These are phyloP conservation scores for Indicator maculatus DNA, from an alignment of 2,113 vertebrate genomes.

Conservation along the genomic window DNA sequence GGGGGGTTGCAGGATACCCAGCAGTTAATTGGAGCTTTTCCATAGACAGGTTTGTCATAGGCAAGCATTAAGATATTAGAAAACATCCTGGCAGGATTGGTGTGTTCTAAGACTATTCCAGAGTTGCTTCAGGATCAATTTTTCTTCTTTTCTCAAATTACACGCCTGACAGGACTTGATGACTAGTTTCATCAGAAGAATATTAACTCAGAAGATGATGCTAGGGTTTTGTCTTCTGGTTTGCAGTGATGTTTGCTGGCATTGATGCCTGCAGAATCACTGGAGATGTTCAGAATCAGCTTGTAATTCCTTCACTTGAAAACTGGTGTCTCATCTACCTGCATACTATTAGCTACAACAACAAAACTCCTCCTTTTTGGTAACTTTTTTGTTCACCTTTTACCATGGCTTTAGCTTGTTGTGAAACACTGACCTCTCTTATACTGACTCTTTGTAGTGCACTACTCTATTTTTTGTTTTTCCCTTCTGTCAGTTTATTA, in stretches of 20 bases:
- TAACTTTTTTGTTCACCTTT: slow-evolving; percentile 57
- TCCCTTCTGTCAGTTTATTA: slow-evolving; percentile 70
- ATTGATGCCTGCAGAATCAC: slow-evolving; percentile 9
- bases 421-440: slow-evolving; percentile 41
- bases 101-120: slow-evolving; percentile 43
- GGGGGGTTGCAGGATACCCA: background rate
- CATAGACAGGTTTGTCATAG: background rate
- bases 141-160: slow-evolving; percentile 61
- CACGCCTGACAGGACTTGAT: slow-evolving; percentile 60
- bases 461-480: slow-evolving; percentile 50
- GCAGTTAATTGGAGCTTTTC: slow-evolving; percentile 24
- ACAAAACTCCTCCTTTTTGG: background rate
- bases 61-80: slow-evolving; percentile 12
- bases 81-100: slow-evolving; percentile 6
- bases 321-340: slow-evolving; percentile 38
- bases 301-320: slow-evolving; percentile 36
- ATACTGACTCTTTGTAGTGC: slow-evolving; percentile 54
- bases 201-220: slow-evolving; percentile 56
- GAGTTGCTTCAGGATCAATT: slow-evolving; percentile 59
- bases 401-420: slow-evolving; percentile 53
- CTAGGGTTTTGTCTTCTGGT: background rate
- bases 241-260: slow-evolving; percentile 16
- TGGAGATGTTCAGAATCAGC: slow-evolving; percentile 58
- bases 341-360: slow-evolving; percentile 6
- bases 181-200: slow-evolving; percentile 61